phyloP scores from a whole-genome alignment of 2,113 vertebrate genomes.

The Pangasianodon gigas region DNA sequence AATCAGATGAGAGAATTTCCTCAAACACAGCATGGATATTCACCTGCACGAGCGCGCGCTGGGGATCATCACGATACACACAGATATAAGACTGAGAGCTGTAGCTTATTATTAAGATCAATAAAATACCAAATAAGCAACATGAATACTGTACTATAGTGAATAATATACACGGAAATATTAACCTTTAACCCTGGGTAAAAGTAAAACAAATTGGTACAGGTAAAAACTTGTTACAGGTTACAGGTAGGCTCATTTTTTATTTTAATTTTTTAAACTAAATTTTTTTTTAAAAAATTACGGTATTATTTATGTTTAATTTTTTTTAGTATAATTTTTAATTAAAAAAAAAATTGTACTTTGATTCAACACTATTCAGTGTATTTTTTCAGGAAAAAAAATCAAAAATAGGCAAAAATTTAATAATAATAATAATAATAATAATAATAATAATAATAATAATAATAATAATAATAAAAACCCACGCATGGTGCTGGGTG shows the following conservation, averaged over 20 bases:
- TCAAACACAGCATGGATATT: not conserved
- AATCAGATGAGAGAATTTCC: not conserved
- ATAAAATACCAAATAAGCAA: not conserved
- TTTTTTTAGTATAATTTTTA: not conserved
- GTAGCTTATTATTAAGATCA: not conserved
- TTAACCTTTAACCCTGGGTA: not conserved
- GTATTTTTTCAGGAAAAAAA: not conserved
- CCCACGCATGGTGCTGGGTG: not conserved
- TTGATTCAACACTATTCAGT: not conserved
- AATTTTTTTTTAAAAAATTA: not conserved
- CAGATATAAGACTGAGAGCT: not conserved
- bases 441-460: too few species aligned
- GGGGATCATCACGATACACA: not conserved
- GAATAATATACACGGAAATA: not conserved
- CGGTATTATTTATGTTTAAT: too few species aligned
- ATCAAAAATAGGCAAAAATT: not conserved
- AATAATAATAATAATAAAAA: too few species aligned
- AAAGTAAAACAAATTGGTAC: not conserved
- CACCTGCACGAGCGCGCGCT: not conserved
- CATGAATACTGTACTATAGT: not conserved
- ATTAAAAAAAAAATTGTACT: too few species aligned
- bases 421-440: too few species aligned
- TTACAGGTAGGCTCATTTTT: not conserved
- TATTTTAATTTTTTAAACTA: not conserved
- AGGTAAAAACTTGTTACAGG: not conserved